Conservation (phyloP, 2,113 vertebrate genomes). For the Pogonocichla stellata region DNA sequence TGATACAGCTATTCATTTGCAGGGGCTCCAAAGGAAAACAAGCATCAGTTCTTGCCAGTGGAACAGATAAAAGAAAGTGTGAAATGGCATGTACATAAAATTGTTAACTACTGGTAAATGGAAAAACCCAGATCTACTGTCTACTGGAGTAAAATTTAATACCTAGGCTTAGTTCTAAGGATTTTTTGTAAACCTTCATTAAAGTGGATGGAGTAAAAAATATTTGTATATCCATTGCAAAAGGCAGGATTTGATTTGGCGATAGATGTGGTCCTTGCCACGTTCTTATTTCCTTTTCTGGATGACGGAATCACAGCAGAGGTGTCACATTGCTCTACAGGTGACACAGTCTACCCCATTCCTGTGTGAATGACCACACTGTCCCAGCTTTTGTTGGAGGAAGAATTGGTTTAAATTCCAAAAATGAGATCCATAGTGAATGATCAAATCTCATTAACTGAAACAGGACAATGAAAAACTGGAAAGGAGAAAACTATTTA, state of each 20-base stretch:
- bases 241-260: not conserved
- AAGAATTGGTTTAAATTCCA: not conserved
- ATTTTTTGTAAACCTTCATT: not conserved
- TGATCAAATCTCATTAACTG: not conserved
- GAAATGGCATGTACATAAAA: not conserved
- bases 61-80: not conserved
- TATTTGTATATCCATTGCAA: fast-evolving
- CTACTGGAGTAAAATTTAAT: not conserved
- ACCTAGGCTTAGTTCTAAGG: not conserved
- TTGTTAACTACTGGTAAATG: not conserved
- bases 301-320: not conserved
- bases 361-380: not conserved
- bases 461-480: not conserved
- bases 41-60: not conserved
- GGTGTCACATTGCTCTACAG: not conserved
- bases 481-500: not conserved
- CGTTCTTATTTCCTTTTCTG: not conserved
- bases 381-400: not conserved
- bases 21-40: not conserved
- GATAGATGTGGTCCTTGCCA: not conserved
- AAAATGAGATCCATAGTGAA: not conserved
- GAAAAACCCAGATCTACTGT: not conserved
- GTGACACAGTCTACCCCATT: fast-evolving
- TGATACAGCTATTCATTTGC: not conserved
- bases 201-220: not conserved